Evolutionary conservation across 2,888 invertebrate species (phyloP).

Genomic region (Orthonevra nobilis): DNA sequence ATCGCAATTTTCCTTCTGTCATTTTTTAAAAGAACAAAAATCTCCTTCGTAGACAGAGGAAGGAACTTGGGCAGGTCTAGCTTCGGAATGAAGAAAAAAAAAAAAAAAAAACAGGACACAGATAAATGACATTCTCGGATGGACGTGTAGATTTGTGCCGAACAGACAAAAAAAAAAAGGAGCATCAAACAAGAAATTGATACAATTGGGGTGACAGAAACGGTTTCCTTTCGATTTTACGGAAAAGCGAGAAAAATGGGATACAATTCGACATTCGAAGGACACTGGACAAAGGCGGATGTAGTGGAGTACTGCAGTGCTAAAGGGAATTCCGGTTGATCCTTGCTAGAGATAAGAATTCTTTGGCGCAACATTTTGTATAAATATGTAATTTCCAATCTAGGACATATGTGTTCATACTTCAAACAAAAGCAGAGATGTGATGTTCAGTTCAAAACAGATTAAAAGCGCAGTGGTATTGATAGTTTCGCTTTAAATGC

Average conservation of each 20-base stretch:
- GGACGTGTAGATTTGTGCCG: constrained; percentile 62
- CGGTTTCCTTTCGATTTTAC: constrained; percentile 47
- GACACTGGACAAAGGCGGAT: constrained; percentile 23
- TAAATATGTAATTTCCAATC: too few relatives aligned
- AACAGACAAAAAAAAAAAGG: constrained; percentile 29
- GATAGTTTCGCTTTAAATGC: too few relatives aligned
- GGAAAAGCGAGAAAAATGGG: constrained; percentile 55
- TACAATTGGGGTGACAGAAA: constrained; percentile 59
- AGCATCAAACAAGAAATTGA: constrained; percentile 24
- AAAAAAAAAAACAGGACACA: constrained; percentile 55
- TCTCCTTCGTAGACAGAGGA: constrained; percentile 6
- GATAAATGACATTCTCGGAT: constrained; percentile 66
- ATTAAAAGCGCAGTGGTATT: too few relatives aligned
- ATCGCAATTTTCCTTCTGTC: constrained; percentile 69
- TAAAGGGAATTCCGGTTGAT: too few relatives aligned
- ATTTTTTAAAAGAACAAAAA: constrained; percentile 55
- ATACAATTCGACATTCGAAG: constrained; percentile 39
- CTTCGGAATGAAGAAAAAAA: constrained; percentile 44
- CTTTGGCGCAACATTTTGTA: too few relatives aligned
- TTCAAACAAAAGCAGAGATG: too few relatives aligned
- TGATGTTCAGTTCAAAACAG: too few relatives aligned
- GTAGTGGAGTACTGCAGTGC: too few relatives aligned
- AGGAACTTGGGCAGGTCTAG: constrained; percentile 26
- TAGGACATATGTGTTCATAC: too few relatives aligned
- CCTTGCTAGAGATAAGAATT: too few relatives aligned